Conservation (phyloP, 1,140 invertebrate genomes). For the Yoshiicerus persimilis region DNA sequence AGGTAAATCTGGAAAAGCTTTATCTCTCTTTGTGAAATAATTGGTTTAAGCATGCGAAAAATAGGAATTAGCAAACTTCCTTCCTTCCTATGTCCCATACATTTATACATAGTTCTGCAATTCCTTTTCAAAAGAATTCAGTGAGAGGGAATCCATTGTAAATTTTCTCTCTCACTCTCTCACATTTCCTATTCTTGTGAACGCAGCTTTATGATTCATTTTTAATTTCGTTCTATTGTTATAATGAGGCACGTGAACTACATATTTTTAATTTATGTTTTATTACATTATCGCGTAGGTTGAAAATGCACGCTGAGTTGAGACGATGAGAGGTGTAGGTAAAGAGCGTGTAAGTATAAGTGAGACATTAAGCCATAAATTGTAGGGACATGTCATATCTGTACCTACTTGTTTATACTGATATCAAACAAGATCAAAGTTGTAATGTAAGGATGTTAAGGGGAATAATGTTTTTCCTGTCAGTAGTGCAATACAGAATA, state of each 20-base stretch:
- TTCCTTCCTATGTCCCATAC: not conserved
- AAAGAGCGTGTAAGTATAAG: not conserved
- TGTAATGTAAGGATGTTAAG: not conserved
- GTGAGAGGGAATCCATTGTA: too few species aligned
- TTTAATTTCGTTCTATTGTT: not conserved
- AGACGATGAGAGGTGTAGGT: not conserved
- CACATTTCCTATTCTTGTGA: not conserved
- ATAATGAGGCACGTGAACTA: not conserved
- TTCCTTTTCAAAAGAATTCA: too few species aligned
- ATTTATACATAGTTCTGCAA: too few species aligned
- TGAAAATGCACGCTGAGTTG: not conserved
- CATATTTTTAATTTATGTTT: not conserved
- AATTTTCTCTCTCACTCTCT: not conserved
- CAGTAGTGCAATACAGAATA: not conserved
- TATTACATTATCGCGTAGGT: not conserved
- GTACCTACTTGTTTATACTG: not conserved
- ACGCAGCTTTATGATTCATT: not conserved
- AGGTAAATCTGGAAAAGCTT: not conserved
- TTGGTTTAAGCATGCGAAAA: not conserved
- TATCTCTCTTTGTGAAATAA: not conserved
- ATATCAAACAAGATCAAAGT: not conserved
- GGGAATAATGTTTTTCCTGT: not conserved
- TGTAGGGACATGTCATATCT: not conserved
- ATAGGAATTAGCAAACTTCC: not conserved
- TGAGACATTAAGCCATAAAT: not conserved